Percentiles rank a stretch among this genome's conserved stretches.
Conservation (phyloP, 1,140 invertebrate genomes). For the Hestina assimilis region DNA sequence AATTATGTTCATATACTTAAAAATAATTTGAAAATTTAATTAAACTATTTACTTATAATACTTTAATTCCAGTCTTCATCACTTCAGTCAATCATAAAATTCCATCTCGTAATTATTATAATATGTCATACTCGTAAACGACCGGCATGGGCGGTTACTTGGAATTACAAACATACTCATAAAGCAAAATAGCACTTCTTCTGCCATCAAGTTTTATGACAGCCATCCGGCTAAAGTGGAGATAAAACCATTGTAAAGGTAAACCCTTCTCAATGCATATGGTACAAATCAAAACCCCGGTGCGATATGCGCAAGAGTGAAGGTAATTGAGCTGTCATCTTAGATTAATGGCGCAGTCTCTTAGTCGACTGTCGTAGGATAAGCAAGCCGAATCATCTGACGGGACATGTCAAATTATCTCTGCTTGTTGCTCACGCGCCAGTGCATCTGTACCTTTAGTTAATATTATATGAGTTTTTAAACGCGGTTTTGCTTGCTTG, state of each 20-base stretch:
- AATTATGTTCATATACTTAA: not conserved
- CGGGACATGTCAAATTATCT: slow-evolving; percentile 43
- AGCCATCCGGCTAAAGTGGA: slow-evolving; percentile 19
- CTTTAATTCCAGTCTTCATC: not conserved
- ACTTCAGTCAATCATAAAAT: not conserved
- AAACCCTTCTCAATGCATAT: slow-evolving; percentile 28
- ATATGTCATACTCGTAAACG: not conserved
- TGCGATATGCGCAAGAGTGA: slow-evolving; percentile 41
- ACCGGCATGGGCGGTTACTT: not conserved
- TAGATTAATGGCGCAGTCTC: slow-evolving; percentile 50
- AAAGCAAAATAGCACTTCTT: slow-evolving; percentile 5
- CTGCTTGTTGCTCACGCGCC: slow-evolving; percentile 31
- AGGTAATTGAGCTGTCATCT: slow-evolving; percentile 69
- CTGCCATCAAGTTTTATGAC: slow-evolving; percentile 25
- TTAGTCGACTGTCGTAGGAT: slow-evolving; percentile 33
- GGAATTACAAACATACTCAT: slow-evolving; percentile 2
- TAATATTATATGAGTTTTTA: slow-evolving; percentile 16
- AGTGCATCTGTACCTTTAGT: slow-evolving; percentile 27
- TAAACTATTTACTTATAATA: not conserved
- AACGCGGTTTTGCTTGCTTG: no score
- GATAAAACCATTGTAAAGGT: slow-evolving; percentile 39
- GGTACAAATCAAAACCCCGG: slow-evolving; percentile 47
- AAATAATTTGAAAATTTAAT: not conserved
- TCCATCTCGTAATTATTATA: slow-evolving; percentile 1
- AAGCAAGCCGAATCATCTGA: slow-evolving; percentile 35